phyloP scores from a whole-genome alignment of 2,888 invertebrate species.

The Parascotia fuliginaria region DNA sequence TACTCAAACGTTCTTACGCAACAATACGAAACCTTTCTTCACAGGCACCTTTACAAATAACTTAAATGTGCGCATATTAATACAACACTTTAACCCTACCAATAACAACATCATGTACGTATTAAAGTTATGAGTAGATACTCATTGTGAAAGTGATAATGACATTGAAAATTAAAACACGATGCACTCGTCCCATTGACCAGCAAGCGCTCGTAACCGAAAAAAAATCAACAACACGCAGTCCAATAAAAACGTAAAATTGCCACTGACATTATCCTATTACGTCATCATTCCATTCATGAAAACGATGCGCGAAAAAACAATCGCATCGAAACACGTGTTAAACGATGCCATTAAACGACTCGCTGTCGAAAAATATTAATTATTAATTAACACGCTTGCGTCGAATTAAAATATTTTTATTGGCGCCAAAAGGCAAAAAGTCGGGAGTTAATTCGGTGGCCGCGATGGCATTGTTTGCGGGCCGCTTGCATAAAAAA shows the following conservation, averaged over 20 bases:
- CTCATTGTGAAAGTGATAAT: conserved; percentile 84
- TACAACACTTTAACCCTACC: conserved; percentile 31
- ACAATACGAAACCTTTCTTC: conserved; percentile 14
- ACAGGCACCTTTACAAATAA: conserved; percentile 11
- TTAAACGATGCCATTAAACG: conserved; percentile 80
- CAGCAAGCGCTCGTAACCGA: conserved; percentile 68
- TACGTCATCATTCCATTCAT: conserved; percentile 85
- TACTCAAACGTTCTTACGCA: conserved; percentile 1
- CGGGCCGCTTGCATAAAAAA: conserved; percentile 80
- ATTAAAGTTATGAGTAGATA: conserved; percentile 49
- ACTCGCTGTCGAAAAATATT: conserved; percentile 81
- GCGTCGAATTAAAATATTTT: conserved; percentile 84
- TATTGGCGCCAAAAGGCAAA: conserved; percentile 82
- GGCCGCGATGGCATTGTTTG: conserved; percentile 84
- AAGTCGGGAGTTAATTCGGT: conserved; percentile 82
- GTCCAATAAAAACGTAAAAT: conserved; percentile 84
- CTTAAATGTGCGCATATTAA: conserved; percentile 1
- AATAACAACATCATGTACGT: conserved; percentile 21
- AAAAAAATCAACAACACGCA: conserved; percentile 77
- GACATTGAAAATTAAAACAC: conserved; percentile 84
- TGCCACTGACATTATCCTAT: conserved; percentile 84
- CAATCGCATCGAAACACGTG: conserved; percentile 82
- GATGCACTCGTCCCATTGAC: conserved; percentile 82
- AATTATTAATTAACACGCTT: conserved; percentile 83
- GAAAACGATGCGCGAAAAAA: conserved; percentile 79